These are phyloP conservation scores for Tethya wilhelma DNA, from an alignment of 37 sponge, comb jelly and placozoan genomes.

Conservation along the genomic window DNA sequence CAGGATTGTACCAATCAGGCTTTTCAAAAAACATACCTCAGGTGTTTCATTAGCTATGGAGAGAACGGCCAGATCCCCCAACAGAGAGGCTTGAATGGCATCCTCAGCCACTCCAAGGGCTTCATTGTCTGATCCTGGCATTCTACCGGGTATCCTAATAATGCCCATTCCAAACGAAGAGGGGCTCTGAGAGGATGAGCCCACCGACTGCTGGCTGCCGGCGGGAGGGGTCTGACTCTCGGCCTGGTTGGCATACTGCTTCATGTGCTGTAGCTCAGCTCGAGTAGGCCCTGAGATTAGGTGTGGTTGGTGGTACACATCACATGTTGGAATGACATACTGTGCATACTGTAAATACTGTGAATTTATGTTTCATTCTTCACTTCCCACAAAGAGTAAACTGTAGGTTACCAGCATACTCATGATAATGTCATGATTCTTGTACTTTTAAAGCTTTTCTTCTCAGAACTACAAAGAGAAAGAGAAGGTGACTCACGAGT, in stretches of 20 bases:
- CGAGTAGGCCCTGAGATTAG: constrained; percentile 53
- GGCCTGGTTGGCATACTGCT: constrained; percentile 56
- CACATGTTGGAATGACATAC: not conserved
- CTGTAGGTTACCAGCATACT: too few relatives aligned
- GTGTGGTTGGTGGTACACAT: not conserved
- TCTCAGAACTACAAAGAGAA: too few relatives aligned
- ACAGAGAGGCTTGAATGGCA: constrained; percentile 33
- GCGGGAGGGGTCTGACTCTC: constrained; percentile 16
- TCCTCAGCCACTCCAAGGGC: not conserved
- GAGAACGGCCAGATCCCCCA: constrained; percentile 66
- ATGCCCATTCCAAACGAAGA: constrained; percentile 43
- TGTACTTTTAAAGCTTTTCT: too few relatives aligned
- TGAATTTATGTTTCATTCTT: too few relatives aligned
- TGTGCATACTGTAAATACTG: too few relatives aligned
- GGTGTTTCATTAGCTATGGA: constrained; percentile 37
- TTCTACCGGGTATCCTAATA: constrained; percentile 44
- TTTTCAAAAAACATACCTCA: not conserved
- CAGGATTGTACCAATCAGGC: too few relatives aligned
- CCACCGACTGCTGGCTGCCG: not conserved
- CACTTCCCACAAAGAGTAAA: too few relatives aligned
- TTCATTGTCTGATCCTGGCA: not conserved
- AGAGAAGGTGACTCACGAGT: constrained; percentile 42
- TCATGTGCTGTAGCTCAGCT: constrained; percentile 36
- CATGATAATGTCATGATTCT: too few relatives aligned
- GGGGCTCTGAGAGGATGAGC: not conserved